Evolutionary conservation across 2,797 vertebrate species (phyloP), one percentile per base, ranked within the genome.

Genomic region (Danio kyathit): DNA sequence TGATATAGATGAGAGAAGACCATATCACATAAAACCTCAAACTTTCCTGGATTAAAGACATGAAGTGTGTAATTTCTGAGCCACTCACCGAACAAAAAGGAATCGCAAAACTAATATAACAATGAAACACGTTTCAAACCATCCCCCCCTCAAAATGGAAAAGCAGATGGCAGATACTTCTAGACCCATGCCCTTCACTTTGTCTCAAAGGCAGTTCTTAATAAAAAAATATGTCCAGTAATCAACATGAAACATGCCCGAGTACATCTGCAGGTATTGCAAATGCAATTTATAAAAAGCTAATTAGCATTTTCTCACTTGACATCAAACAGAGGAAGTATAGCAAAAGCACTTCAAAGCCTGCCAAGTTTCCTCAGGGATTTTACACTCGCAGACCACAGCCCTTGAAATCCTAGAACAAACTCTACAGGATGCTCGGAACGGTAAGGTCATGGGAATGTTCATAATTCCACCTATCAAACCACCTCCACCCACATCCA

Each of bases 361-460:
- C 46, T 72, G 65, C 63, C 78, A 63, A 69, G 71, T 84, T 84
- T 82, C 74, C 78, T 82, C 61, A 75, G 59, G 46, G 29, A 43
- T 75, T 86, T 83, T 81, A 54, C 46, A 83, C 79, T 79, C 54
- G n/a, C 64, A 77, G 64, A 79, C 59, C 69, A 76, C 81, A 82
- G 60, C 77, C 49, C 17, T 67, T 86, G 57, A 78, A 86, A 86
- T 84, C 63, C 52, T 44, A 84, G 64, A 81, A 66, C 69, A 81
- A 70, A 57, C 38, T 46, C 66, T 49, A 73, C 69, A 74, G 74
- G 75, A 83, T 81, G 83, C 60, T 84, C 44, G 19, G 77, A 83
- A 76, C 40, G 60, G 77, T 73, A 77, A 69, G 56, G 75, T 74
- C 71, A 81, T 74, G 79, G 79, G 66, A 85, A 85, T 40, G 74